Percentiles rank a stretch among this genome's conserved stretches.
phyloP scores from a whole-genome alignment of 2,888 invertebrate genomes.

The Conus canariensis region DNA sequence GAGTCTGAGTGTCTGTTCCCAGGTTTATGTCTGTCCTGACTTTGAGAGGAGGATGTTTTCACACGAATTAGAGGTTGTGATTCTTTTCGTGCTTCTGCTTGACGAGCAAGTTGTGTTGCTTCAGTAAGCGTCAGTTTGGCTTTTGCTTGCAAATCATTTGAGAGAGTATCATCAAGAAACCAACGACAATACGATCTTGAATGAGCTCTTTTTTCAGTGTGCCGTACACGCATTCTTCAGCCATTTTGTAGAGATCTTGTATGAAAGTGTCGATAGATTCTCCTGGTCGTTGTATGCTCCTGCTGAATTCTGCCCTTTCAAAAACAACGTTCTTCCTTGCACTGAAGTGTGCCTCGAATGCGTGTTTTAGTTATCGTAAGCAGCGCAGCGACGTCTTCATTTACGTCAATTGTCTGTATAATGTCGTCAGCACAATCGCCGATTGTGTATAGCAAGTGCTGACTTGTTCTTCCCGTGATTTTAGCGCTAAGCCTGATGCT shows the following conservation, averaged over 20 bases:
- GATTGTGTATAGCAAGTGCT: constrained; percentile 7
- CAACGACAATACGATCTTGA: constrained; percentile 24
- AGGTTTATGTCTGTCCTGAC: background rate
- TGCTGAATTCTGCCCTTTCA: constrained; percentile 1
- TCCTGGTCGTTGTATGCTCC: background rate
- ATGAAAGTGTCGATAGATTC: constrained; percentile 18
- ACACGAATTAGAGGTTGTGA: background rate
- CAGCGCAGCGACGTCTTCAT: background rate
- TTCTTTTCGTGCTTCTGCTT: constrained; percentile 30
- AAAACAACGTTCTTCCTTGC: constrained; percentile 5
- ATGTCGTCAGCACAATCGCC: constrained; percentile 17
- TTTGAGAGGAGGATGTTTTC: background rate
- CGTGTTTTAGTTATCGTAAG: background rate
- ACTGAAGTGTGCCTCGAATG: background rate
- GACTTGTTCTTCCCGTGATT: background rate
- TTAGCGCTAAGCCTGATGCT: background rate
- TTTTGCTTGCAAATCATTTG: constrained; percentile 3
- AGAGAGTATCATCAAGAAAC: constrained; percentile 16
- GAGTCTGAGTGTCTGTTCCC: too few relatives aligned
- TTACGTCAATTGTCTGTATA: background rate
- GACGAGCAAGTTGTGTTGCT: background rate
- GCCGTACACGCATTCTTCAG: constrained; percentile 8
- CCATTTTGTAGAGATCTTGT: constrained; percentile 26
- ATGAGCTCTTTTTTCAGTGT: constrained; percentile 27
- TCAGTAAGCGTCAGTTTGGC: background rate